Evolutionary conservation across 2,113 vertebrate genomes (phyloP).

Genomic region (Myiozetetes cayanensis): DNA sequence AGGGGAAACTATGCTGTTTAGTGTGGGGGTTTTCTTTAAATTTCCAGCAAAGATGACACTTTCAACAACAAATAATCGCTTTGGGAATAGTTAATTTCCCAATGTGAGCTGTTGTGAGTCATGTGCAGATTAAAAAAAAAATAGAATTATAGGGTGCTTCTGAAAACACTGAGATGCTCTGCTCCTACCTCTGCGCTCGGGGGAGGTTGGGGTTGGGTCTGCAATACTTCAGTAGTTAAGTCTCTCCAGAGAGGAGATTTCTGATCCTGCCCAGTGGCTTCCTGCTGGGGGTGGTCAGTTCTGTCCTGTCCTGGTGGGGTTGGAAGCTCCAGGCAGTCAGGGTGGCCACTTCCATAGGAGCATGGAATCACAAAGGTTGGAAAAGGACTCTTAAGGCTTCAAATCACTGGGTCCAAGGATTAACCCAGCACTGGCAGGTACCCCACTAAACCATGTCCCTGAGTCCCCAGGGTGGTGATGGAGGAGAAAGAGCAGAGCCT

Average conservation of each 20-base stretch:
- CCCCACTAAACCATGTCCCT: neutral
- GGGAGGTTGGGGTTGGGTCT: neutral
- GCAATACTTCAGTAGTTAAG: neutral
- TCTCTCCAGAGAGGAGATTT: neutral
- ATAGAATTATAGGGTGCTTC: neutral
- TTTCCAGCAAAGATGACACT: neutral
- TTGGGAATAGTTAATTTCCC: neutral
- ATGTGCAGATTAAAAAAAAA: neutral
- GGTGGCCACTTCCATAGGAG: neutral
- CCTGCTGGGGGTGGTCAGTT: rapidly evolving
- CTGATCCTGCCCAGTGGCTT: neutral
- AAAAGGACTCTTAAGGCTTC: neutral
- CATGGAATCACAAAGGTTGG: neutral
- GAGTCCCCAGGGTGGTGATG: neutral
- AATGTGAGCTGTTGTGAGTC: neutral
- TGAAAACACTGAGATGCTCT: neutral
- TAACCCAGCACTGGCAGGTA: neutral
- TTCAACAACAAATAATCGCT: neutral
- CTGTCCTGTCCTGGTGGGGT: neutral
- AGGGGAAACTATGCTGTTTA: neutral
- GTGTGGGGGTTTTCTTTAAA: neutral
- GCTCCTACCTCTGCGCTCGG: neutral
- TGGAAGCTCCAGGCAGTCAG: neutral
- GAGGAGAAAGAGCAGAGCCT: neutral
- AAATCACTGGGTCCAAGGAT: neutral